Conservation (phyloP, 1,140 invertebrate species). For the Lucilia sericata region DNA sequence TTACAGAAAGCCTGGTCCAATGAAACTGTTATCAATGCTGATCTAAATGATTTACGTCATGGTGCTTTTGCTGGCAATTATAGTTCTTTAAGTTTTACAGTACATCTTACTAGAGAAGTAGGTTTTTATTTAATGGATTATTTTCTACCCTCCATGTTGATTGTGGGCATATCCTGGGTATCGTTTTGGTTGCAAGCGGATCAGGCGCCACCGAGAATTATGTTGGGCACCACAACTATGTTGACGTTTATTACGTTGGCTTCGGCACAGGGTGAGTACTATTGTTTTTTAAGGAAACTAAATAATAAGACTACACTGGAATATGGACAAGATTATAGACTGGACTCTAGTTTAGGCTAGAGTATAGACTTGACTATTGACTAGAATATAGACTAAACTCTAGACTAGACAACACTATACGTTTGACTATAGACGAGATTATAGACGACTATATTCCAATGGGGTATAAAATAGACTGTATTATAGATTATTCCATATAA, state of each 20-base stretch:
- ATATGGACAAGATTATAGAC: too few species aligned
- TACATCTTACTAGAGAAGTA: conserved; percentile 82
- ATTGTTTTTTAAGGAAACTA: too few species aligned
- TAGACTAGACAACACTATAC: too few species aligned
- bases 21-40: conserved; percentile 75
- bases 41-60: conserved; percentile 75
- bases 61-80: conserved; percentile 85
- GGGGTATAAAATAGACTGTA: too few species aligned
- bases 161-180: conserved; percentile 91
- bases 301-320: too few species aligned
- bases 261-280: conserved; percentile 74
- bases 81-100: conserved; percentile 82
- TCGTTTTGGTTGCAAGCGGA: conserved; percentile 92
- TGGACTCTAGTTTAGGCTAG: too few species aligned
- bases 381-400: too few species aligned
- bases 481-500: too few species aligned
- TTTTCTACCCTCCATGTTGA: conserved; percentile 88
- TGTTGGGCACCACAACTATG: conserved; percentile 85
- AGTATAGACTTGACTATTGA: too few species aligned
- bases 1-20: conserved; percentile 79
- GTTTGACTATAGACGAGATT: too few species aligned
- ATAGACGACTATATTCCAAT: too few species aligned
- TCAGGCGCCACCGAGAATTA: conserved; percentile 84
- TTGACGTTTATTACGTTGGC: conserved; percentile 88
- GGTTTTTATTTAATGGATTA: conserved; percentile 92